Base-by-base conservation (phyloP, 2,797 vertebrate genomes). In the Lagocephalus sceleratus region DNA sequence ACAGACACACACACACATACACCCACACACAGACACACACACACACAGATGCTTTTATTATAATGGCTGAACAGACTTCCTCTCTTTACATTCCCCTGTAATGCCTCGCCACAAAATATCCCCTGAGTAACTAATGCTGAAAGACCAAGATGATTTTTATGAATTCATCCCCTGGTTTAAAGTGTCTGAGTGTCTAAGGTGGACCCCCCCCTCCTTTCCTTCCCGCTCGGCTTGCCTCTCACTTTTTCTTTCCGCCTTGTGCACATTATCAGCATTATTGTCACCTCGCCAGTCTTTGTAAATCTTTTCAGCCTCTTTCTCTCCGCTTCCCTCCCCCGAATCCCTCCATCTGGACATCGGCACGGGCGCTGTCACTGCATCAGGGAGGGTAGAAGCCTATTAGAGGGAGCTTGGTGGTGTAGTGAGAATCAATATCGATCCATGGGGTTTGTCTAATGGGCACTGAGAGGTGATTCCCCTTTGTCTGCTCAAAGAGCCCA, bases 401-500 rank as follows among this genome's bases (percentile, higher is more conserved):
- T 85, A 88, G 76, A 60, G 29, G n/a, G 79, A 72, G 56, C 69
- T 66, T 6, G 51, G 71, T 78, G 79, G 78, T 79, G 16, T 32
- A 58, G 70, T 78, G 75, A 70, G 61, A 62, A 85, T 84, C 82
- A 74, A 75, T 91, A 91, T 84, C 87, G 86, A 91, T 91, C 85
- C 50, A 65, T 41, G 51, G 73, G 67, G 71, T 84, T 78, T 58
- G 79, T 71, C 82, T 91, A 90, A 91, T 91, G 88, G 87, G 82
- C 6, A 81, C 84, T 76, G 69, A 82, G 77, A 83, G 83, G 23
- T 73, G 77, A 82, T 68, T 83, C 78, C 68, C 74, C 69, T 79
- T 81, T 79, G 75, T 83, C 81, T 83, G 79, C 70, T 60, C 60
- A 67, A 66, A 76, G 76, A 80, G 61, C 82, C 79, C 77, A 82